Conservation (phyloP, 2,888 invertebrate species). For the Notodonta ziczac region DNA sequence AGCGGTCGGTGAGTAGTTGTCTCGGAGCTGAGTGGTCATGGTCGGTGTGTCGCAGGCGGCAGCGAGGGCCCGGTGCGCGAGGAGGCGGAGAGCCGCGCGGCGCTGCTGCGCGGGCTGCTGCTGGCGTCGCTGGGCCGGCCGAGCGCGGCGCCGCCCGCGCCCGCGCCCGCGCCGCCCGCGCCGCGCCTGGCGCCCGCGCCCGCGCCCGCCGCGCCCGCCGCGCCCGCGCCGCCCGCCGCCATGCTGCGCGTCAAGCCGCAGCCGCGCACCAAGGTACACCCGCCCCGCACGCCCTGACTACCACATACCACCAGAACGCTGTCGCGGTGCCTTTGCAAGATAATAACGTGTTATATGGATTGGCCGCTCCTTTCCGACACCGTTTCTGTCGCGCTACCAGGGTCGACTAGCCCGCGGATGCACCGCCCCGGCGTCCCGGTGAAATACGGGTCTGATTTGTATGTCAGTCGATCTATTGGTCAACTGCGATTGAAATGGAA, state of each 20-base stretch:
- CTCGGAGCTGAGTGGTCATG: background rate
- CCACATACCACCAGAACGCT: no score
- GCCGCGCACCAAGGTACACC: slow-evolving; percentile 68
- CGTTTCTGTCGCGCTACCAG: no score
- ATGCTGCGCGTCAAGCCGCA: slow-evolving; percentile 71
- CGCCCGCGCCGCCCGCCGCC: slow-evolving; percentile 49
- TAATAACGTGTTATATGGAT: no score
- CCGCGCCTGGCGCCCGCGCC: slow-evolving; percentile 35
- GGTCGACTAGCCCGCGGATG: no score
- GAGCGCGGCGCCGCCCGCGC: slow-evolving; percentile 42
- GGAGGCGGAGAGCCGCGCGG: slow-evolving; percentile 71
- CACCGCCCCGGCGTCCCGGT: no score
- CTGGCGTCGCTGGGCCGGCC: slow-evolving; percentile 75
- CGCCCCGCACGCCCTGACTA: slow-evolving; percentile 1
- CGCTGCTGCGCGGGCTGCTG: slow-evolving; percentile 74
- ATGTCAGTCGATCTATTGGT: no score
- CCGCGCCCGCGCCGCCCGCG: slow-evolving; percentile 47
- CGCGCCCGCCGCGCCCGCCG: slow-evolving; percentile 41
- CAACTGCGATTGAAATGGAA: background rate
- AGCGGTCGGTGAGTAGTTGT: background rate
- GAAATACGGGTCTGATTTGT: no score
- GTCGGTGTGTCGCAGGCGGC: slow-evolving; percentile 45
- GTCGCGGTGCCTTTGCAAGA: no score
- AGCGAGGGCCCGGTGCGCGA: slow-evolving; percentile 50
- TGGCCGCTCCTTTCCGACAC: no score